A percentile compares a stretch with the other conserved stretches of the same genome.
These are phyloP conservation scores for Brachyhypopomus gauderio DNA, from an alignment of 2,113 vertebrate genomes.

Conservation along the genomic window DNA sequence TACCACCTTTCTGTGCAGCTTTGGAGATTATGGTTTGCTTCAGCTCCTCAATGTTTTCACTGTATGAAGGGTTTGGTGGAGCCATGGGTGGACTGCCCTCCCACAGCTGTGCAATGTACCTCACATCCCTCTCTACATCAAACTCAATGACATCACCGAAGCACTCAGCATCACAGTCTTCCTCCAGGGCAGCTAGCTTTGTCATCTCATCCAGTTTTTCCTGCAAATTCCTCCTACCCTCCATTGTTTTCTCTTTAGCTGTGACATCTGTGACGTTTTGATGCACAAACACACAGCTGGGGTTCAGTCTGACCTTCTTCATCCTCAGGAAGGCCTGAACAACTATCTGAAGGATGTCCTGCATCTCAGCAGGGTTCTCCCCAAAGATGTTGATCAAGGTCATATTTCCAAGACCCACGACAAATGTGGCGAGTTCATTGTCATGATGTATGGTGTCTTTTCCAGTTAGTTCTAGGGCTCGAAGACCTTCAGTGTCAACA, in stretches of 20 bases:
- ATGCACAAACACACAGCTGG: conserved; percentile 72
- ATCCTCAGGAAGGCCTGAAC: conserved; percentile 71
- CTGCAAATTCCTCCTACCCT: conserved; percentile 60
- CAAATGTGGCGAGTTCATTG: conserved; percentile 72
- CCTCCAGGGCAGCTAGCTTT: conserved; percentile 62
- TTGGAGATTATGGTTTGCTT: conserved; percentile 39
- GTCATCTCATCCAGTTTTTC: conserved; percentile 70
- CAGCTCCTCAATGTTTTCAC: conserved; percentile 51
- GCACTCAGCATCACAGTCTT: conserved; percentile 52
- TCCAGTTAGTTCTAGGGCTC: conserved; percentile 56
- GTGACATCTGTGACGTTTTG: conserved; percentile 68
- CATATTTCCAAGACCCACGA: conserved; percentile 67
- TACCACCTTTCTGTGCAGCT: conserved; percentile 19
- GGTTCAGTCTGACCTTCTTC: conserved; percentile 67
- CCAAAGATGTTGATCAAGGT: conserved; percentile 72
- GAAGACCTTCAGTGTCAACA: conserved; percentile 69
- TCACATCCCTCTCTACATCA: conserved; percentile 55
- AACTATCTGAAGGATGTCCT: conserved; percentile 44
- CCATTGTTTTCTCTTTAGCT: conserved; percentile 68
- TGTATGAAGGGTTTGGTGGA: conserved; percentile 56
- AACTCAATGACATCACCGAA: conserved; percentile 66
- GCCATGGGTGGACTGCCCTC: conserved; percentile 49
- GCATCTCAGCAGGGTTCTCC: conserved; percentile 69
- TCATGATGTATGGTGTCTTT: conserved; percentile 43
- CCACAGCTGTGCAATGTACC: conserved; percentile 49